Conservation (phyloP, 2,797 vertebrate genomes). For the Anabacerthia variegaticeps region DNA sequence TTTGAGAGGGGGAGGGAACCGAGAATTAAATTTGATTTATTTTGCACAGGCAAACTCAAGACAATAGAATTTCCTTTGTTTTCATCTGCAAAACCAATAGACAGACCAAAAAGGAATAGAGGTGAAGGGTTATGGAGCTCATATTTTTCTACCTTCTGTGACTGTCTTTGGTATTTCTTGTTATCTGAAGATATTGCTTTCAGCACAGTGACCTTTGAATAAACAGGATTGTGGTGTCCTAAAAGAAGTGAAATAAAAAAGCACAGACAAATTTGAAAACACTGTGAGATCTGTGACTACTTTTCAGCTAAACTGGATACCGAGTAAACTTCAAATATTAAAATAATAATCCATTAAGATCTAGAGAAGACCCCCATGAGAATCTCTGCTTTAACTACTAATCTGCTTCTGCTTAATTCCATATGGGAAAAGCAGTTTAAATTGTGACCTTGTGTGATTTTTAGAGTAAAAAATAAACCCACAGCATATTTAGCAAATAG, state of each 20-base stretch:
- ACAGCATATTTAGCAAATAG: constrained; percentile 15
- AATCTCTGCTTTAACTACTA: constrained; percentile 16
- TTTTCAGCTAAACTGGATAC: constrained; percentile 23
- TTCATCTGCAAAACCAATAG: constrained; percentile 48
- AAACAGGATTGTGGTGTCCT: constrained; percentile 36
- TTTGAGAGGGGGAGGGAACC: background rate
- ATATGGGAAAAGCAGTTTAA: constrained; percentile 27
- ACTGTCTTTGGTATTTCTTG: constrained; percentile 43
- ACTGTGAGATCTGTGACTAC: background rate
- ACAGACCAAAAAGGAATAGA: constrained; percentile 30
- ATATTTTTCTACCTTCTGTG: constrained; percentile 41
- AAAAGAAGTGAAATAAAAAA: constrained; percentile 39
- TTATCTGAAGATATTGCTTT: constrained; percentile 56
- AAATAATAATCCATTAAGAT: constrained; percentile 10
- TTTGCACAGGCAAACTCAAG: constrained; percentile 35
- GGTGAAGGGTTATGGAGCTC: constrained; percentile 46
- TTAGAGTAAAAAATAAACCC: constrained; percentile 35
- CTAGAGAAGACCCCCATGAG: background rate
- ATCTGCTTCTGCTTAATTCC: constrained; percentile 43
- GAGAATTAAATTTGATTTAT: constrained; percentile 36
- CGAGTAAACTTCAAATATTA: constrained; percentile 28
- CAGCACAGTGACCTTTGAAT: constrained; percentile 50
- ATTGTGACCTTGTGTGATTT: constrained; percentile 32
- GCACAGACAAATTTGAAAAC: constrained; percentile 21
- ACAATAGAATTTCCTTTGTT: constrained; percentile 62